Base-by-base conservation (phyloP, 2,888 invertebrate genomes). In the Lingula anatina region DNA sequence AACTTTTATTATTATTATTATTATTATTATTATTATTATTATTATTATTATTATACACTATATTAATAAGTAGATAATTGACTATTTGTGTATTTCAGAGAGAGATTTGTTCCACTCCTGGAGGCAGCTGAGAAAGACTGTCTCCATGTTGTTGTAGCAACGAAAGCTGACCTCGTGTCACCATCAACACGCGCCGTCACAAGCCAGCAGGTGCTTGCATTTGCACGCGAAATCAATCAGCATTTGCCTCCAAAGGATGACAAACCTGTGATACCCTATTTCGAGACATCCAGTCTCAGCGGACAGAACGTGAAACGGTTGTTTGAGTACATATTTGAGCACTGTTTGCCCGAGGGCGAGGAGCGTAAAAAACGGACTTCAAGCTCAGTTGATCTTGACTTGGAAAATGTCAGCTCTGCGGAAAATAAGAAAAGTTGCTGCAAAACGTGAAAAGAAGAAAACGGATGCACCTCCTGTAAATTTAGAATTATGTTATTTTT, bases 231-330 rank as follows among this genome's bases (percentile, higher is more conserved):
- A 46, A 63, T 69, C 27, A 70, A 70, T 31, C 55, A 56, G 36
- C 54, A 62, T 18, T 50, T 67, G 5, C 61, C 68, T 44, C 31
- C 60, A 2, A 53, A 50, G 25, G n/a, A n/a, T n/a, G 60, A 56
- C 49, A 39, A 64, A 3, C 49, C 55, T 15, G 49, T 51, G 12
- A 61, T 66, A 3, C 73, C 72, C 1, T 74, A 70, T 55, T 75
- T 73, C 58, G 75, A 74, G 51, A 75, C 75, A 0, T 74, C 74
- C 3, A 71, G 72, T 56, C 53, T 68, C 28, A 60, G 56, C 23
- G 72, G 73, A 20, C 54, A 62, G 18, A 65, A 68, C 54, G 70
- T 75, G 15, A 55, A 59, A 5, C 57, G 66, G 31, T 66, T 71
- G 44, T 75, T 75, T 61, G 72, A 75, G 48, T 69, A 61, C 46